Conservation (phyloP, 2,888 invertebrate species). For the Zygaena filipendulae region DNA sequence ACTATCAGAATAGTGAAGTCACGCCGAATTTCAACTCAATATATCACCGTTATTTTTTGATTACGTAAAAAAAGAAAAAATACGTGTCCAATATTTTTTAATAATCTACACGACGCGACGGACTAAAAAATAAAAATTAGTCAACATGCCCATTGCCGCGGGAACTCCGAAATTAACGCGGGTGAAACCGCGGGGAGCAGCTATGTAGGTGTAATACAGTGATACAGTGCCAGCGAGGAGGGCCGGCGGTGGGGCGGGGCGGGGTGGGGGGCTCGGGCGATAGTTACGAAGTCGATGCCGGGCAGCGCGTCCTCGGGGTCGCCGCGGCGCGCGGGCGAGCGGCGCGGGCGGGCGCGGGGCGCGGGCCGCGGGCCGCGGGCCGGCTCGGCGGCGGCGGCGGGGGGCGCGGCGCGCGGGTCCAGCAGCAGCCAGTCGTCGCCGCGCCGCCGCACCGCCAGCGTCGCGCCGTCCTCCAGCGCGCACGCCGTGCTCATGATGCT, state of each 20-base stretch:
- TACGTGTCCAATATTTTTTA: no score
- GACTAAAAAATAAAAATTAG: no score
- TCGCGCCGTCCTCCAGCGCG: slow-evolving; percentile 24
- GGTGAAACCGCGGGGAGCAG: no score
- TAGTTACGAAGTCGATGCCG: slow-evolving; percentile 36
- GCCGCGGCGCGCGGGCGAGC: slow-evolving; percentile 3
- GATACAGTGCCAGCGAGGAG: no score
- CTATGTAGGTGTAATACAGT: no score
- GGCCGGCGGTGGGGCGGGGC: neutral
- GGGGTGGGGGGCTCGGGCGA: no score
- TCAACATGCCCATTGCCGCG: no score
- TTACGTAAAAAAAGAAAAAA: no score
- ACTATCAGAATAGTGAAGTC: neutral
- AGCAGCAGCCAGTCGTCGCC: slow-evolving; percentile 22
- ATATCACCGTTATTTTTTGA: no score
- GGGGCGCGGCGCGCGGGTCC: slow-evolving; percentile 9
- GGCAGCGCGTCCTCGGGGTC: slow-evolving; percentile 36
- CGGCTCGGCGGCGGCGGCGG: slow-evolving; percentile 8
- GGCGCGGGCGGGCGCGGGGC: slow-evolving; percentile 7
- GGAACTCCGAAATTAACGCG: no score
- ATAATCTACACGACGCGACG: no score
- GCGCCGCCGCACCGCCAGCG: slow-evolving; percentile 19
- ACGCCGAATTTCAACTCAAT: no score
- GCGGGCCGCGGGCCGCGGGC: slow-evolving; percentile 6
- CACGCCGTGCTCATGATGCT: slow-evolving; percentile 34